These are phyloP conservation scores for Panonychus citri DNA, from an alignment of 1,140 invertebrate species.

Conservation along the genomic window DNA sequence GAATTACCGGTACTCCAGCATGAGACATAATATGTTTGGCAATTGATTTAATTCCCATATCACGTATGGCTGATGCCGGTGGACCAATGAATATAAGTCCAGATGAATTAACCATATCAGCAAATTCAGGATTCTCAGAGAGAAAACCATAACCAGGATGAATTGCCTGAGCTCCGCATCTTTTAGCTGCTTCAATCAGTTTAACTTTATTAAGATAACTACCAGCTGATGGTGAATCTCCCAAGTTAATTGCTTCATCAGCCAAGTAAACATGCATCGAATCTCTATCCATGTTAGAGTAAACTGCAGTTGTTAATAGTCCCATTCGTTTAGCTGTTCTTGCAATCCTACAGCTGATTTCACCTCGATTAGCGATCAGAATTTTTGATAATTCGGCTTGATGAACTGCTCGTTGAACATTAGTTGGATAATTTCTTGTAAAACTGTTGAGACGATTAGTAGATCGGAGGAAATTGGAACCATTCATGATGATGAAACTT, in stretches of 20 bases:
- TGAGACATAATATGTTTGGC: conserved; percentile 79
- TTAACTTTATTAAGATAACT: conserved; percentile 71
- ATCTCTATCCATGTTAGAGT: conserved; percentile 64
- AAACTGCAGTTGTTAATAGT: conserved; percentile 78
- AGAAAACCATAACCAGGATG: conserved; percentile 84
- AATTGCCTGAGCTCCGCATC: conserved; percentile 56
- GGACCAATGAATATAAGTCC: conserved; percentile 78
- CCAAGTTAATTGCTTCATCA: conserved; percentile 36
- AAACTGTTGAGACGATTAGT: too few relatives aligned
- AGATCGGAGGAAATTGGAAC: too few relatives aligned
- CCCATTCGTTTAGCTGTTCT: conserved; percentile 68
- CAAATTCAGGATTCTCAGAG: conserved; percentile 77
- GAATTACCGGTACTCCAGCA: conserved; percentile 76
- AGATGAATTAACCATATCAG: conserved; percentile 45
- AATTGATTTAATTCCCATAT: conserved; percentile 98
- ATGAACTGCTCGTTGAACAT: too few relatives aligned
- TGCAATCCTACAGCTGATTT: conserved; percentile 84
- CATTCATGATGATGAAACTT: too few relatives aligned
- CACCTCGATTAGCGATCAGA: conserved; percentile 84
- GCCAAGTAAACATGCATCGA: conserved; percentile 29
- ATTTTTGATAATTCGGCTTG: conserved; percentile 24
- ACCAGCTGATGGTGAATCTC: conserved; percentile 52
- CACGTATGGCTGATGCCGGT: conserved; percentile 91
- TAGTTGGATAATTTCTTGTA: too few relatives aligned
- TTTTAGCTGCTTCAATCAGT: conserved; percentile 54